These are phyloP conservation scores for Ammodytes marinus DNA, from an alignment of 2,113 vertebrate genomes.

Conservation along the genomic window DNA sequence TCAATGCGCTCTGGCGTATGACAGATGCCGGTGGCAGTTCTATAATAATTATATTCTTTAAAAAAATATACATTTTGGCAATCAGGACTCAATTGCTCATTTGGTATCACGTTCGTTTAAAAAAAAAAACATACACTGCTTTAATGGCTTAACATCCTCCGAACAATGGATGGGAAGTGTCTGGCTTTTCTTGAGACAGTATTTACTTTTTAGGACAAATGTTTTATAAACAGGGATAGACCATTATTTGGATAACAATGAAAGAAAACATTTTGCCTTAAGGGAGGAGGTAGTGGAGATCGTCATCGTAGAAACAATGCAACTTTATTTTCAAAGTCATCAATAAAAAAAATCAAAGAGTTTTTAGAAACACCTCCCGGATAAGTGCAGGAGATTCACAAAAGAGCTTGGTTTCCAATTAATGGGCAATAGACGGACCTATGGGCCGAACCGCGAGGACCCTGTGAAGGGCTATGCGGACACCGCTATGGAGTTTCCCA, in stretches of 20 bases:
- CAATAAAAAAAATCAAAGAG: constrained; percentile 79
- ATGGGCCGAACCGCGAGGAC: constrained; percentile 79
- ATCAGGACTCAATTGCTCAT: not conserved
- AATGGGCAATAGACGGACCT: constrained; percentile 82
- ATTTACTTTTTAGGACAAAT: constrained; percentile 71
- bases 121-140: not conserved
- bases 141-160: constrained; percentile 29
- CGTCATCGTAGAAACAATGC: constrained; percentile 81
- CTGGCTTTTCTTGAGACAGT: constrained; percentile 38
- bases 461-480: constrained; percentile 78
- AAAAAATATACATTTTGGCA: not conserved
- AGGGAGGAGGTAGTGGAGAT: constrained; percentile 78
- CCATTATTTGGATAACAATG: constrained; percentile 79
- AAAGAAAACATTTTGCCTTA: constrained; percentile 75
- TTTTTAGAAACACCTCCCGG: constrained; percentile 85
- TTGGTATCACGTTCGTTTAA: not conserved
- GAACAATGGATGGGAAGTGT: constrained; percentile 73
- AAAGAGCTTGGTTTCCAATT: constrained; percentile 86
- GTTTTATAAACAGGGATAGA: constrained; percentile 69
- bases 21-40: not conserved
- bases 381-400: constrained; percentile 85
- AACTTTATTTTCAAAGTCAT: constrained; percentile 82
- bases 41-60: not conserved
- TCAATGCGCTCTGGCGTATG: not conserved
- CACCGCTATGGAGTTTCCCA: constrained; percentile 83